A percentile compares a stretch with the other conserved stretches of the same genome.
Conservation (phyloP, 92 coral and sea anemone species). For the Actinostola sp. region DNA sequence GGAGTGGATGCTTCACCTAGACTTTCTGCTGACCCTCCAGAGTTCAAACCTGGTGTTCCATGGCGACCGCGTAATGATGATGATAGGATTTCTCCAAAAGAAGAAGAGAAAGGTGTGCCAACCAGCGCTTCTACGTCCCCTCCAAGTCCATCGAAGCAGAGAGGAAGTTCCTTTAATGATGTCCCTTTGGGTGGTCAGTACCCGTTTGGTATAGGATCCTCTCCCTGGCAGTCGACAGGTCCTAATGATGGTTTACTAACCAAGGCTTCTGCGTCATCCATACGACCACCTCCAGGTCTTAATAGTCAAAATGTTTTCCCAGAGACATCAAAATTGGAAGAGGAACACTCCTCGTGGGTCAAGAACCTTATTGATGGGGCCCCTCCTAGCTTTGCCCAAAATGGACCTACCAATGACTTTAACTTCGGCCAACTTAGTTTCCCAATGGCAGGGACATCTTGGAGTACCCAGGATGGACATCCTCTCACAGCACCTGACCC, state of each 20-base stretch:
- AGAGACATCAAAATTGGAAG: conserved; percentile 72
- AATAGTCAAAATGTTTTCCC: conserved; percentile 59
- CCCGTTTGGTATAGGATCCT: conserved; percentile 41
- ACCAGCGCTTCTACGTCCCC: conserved; percentile 14
- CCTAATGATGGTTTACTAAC: conserved; percentile 31
- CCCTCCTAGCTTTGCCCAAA: conserved; percentile 38
- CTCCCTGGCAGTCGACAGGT: conserved; percentile 72
- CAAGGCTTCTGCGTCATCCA: conserved; percentile 38
- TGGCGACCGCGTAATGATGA: conserved; percentile 80
- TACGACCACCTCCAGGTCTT: conserved; percentile 98
- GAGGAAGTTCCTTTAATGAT: conserved; percentile 28
- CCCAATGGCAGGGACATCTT: conserved; percentile 58
- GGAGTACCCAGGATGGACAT: conserved; percentile 79
- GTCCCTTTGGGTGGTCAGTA: conserved; percentile 19
- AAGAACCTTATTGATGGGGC: conserved; percentile 60
- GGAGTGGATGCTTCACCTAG: conserved; percentile 98
- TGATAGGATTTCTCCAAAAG: conserved; percentile 28
- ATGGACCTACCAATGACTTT: conserved; percentile 30
- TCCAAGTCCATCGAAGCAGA: conserved; percentile 33
- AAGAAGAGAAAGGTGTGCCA: conserved; percentile 38
- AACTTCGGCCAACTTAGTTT: conserved; percentile 80
- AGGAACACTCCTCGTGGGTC: conserved; percentile 81
- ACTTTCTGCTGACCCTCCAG: conserved; percentile 97
- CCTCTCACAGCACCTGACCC: conserved; percentile 64
- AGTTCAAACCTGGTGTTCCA: conserved; percentile 99